phyloP scores from a whole-genome alignment of 2,888 invertebrate species.

The Phalangium opilio region DNA sequence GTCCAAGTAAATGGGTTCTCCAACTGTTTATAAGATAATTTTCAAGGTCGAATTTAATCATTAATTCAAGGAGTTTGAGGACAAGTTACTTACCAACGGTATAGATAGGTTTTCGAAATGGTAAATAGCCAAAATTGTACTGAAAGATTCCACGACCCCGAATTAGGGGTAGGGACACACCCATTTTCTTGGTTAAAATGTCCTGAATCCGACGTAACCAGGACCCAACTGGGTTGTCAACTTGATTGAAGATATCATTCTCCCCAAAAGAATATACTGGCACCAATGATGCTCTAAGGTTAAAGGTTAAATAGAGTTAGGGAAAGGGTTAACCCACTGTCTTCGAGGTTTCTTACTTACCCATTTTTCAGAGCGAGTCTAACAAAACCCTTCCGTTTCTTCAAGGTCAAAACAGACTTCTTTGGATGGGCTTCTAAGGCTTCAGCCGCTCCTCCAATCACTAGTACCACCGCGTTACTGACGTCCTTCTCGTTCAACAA shows the following conservation, averaged over 20 bases:
- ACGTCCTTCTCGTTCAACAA: conserved; percentile 27
- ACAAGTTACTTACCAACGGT: conserved; percentile 67
- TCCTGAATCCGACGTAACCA: conserved; percentile 50
- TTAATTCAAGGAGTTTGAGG: too few species aligned
- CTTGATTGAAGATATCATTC: conserved; percentile 63
- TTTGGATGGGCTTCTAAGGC: conserved; percentile 66
- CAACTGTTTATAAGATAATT: too few species aligned
- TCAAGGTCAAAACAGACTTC: conserved; percentile 52
- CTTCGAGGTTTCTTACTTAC: conserved; percentile 37
- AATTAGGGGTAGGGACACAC: conserved; percentile 53
- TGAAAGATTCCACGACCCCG: conserved; percentile 72
- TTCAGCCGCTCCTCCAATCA: conserved; percentile 81
- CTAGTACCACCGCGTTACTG: conserved; percentile 51
- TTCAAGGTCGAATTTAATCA: too few species aligned
- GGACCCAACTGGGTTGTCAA: conserved; percentile 53
- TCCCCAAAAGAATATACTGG: conserved; percentile 85
- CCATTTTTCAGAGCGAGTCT: conserved; percentile 55
- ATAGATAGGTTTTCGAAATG: conserved; percentile 58
- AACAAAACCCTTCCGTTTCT: conserved; percentile 60
- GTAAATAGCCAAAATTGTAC: conserved; percentile 72
- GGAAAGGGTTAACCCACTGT: too few species aligned
- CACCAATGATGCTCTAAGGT: conserved; percentile 64
- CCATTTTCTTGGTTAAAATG: conserved; percentile 46
- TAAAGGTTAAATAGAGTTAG: too few species aligned
- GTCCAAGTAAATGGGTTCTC: conserved; percentile 60